Evolutionary conservation across 2,797 vertebrate genomes (phyloP).

Genomic region (Hippopotamyrus pictus): DNA sequence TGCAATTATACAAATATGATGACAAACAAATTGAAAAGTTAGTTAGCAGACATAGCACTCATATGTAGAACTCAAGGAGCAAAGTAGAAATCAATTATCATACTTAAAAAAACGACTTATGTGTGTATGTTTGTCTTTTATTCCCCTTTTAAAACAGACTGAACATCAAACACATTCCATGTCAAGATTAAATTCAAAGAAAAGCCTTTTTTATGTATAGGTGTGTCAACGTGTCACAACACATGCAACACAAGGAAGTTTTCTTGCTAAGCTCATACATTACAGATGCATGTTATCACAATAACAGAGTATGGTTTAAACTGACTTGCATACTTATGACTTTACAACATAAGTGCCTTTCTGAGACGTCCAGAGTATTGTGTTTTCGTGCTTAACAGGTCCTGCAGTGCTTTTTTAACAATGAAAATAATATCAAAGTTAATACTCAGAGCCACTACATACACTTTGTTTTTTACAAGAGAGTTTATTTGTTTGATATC

Average conservation of each 20-base stretch:
- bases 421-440: not conserved
- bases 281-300: not conserved
- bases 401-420: conserved; percentile 5
- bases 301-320: not conserved
- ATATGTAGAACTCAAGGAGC: not conserved
- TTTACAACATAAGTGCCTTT: not conserved
- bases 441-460: not conserved
- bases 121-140: not conserved
- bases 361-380: not conserved
- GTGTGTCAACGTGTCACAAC: conserved; percentile 16
- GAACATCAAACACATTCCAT: not conserved
- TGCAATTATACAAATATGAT: not conserved
- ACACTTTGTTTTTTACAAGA: not conserved
- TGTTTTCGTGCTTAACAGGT: not conserved
- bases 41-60: not conserved
- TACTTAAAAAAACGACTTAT: not conserved
- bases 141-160: not conserved
- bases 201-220: not conserved
- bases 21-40: not conserved
- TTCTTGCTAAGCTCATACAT: not conserved
- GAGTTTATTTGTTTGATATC: not conserved
- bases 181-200: not conserved
- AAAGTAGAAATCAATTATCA: not conserved
- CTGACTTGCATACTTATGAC: not conserved
- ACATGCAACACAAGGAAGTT: conserved; percentile 28